Conservation (phyloP, 2,113 vertebrate genomes). For the Dromas ardeola region DNA sequence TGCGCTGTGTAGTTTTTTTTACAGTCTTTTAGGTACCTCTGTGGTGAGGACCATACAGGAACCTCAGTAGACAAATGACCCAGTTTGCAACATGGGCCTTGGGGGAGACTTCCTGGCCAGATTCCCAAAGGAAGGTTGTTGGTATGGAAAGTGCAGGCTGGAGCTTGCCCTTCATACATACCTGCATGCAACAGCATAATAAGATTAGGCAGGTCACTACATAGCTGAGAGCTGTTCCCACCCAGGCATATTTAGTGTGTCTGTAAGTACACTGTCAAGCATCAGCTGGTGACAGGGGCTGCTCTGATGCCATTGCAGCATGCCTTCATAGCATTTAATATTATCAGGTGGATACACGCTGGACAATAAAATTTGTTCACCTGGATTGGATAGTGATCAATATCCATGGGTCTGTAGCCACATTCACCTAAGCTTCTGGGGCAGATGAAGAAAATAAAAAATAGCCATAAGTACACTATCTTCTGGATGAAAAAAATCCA, state of each 20-base stretch:
- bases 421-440: not conserved
- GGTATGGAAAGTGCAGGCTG: constrained; percentile 35
- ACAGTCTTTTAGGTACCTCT: not conserved
- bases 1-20: not conserved
- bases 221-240: constrained; percentile 55
- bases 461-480: not conserved
- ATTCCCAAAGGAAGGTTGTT: constrained; percentile 36
- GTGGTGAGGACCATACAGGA: not conserved
- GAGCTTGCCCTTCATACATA: constrained; percentile 55
- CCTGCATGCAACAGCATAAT: constrained; percentile 37
- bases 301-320: not conserved
- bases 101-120: constrained; percentile 26
- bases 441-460: not conserved
- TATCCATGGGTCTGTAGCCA: not conserved
- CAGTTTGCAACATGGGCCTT: not conserved
- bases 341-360: not conserved
- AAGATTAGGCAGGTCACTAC: constrained; percentile 63
- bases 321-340: not conserved
- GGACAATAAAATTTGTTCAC: not conserved
- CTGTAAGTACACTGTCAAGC: not conserved
- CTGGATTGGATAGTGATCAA: not conserved
- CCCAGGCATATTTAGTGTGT: not conserved
- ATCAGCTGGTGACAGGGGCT: constrained; percentile 3
- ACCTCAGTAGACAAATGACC: not conserved
- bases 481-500: not conserved